Evolutionary conservation across 2,888 invertebrate species (phyloP), one percentile per base, ranked within the genome.

Genomic region (Crossocerus cetratus): DNA sequence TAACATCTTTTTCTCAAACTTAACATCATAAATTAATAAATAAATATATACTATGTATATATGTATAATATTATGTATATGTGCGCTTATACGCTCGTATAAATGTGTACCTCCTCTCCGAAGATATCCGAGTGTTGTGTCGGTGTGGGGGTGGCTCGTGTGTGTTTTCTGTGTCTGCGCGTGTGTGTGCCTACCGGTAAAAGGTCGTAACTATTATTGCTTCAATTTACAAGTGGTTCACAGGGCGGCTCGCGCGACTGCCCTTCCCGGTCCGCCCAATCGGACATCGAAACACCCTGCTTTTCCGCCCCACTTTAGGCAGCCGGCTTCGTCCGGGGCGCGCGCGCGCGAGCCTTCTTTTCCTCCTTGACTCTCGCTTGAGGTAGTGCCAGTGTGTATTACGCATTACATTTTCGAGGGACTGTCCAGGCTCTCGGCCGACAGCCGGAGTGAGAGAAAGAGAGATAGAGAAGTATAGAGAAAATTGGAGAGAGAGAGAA

Each of bases 21-120:
- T 86, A 87, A 87, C 86, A 85, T 83, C 80, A 83, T 86, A 87
- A 87, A 87, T 87, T 83, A 87, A 86, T 87, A 86, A 87, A 88
- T 87, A 85, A 84, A 87, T 86, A 87, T 83, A 84, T 82, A 32
- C 32, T 32, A 71, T 81, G 66, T 81, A 64, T 72, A 67, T 77
- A 22, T 80, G 58, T 78, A 62, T 79, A 67, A 58, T 74, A 57
- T 77, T 77, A 63, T 73, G 60, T 72, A 66, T 72, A 63, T 70
- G 72, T 74, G 68, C 58, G 69, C 74, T 76, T 72, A 32, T 32
- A 74, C 64, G 63, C 80, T 64, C 63, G 69, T 82, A 76, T 77
- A 80, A 76, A 81, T 69, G 80, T 76, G 74, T 82, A 61, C 68
- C 55, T 80, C 56, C 53, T 74, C 21, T 66, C 59, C 65, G 71